These are phyloP conservation scores for Ascidia mentula DNA, from an alignment of 23 tunicate species.

Conservation along the genomic window DNA sequence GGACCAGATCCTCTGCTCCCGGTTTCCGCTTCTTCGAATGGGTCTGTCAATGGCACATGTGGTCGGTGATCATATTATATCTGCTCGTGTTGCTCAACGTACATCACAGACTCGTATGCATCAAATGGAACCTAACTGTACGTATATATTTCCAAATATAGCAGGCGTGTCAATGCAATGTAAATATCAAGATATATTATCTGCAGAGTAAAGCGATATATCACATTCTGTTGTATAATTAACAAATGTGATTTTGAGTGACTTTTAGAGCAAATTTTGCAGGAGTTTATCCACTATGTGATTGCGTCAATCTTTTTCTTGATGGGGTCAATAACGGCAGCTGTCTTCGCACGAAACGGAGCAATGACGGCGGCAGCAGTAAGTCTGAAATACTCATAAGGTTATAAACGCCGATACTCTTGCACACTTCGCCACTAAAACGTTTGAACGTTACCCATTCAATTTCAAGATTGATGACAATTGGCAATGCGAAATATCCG, in stretches of 20 bases:
- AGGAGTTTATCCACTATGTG: conserved; percentile 38
- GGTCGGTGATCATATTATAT: conserved; percentile 37
- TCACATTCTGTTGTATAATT: no score
- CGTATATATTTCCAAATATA: not conserved
- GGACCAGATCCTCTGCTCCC: conserved; percentile 8
- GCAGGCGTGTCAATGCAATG: not conserved
- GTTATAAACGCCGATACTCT: no score
- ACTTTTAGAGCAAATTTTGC: no score
- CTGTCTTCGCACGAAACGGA: conserved; percentile 23
- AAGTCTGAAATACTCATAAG: conserved; percentile 3
- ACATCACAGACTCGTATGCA: conserved; percentile 29
- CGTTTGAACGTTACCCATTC: no score
- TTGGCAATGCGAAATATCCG: no score
- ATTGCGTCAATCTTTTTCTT: conserved; percentile 27
- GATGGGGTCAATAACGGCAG: conserved; percentile 23
- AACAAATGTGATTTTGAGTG: no score
- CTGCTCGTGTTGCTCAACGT: conserved; percentile 21
- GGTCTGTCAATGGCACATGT: conserved; percentile 43
- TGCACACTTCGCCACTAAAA: no score
- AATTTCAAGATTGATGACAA: not conserved
- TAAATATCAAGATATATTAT: not conserved
- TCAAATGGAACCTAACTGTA: conserved; percentile 22
- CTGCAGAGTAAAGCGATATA: no score
- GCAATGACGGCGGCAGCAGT: conserved; percentile 30
- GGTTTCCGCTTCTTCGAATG: conserved; percentile 20